Evolutionary conservation across 2,797 vertebrate genomes (phyloP), one percentile per base, ranked within the genome.

Genomic region (Sebastes ruberrimus): DNA sequence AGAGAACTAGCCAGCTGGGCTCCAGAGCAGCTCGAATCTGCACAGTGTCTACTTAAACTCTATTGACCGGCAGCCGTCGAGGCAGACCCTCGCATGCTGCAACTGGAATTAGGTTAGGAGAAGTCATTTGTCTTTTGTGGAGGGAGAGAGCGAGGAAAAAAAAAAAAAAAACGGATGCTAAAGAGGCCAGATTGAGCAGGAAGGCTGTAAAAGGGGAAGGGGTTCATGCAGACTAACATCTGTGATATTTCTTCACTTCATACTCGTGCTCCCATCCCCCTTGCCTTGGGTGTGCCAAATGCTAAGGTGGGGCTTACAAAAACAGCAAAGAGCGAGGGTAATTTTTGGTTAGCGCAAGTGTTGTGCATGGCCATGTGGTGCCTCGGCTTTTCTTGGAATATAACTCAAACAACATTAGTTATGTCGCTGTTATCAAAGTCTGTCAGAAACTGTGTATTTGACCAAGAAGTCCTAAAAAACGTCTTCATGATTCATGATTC

Each of bases 161-260:
- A 33, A 46, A 20, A 28, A 38, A 46, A 62, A 74, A 70, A 65
- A 74, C 4, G 1, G 53, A 71, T 73, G 77, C 87, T 86, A 88
- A 92, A 92, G 92, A 86, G 88, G 88, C 85, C 91, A 89, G 79
- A 82, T 78, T 93, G 67, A 93, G 87, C 90, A 92, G 90, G 92
- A 93, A 93, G 85, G 88, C 83, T 91, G 93, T 85, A 90, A 33
- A 46, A 93, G 90, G 92, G 90, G 90, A 94, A 94, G 90, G 76
- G 93, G 86, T 90, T 94, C 88, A 90, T 85, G 94, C 92, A 88
- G 75, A 81, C 91, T 53, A 94, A 92, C 93, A 95, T 94, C 94
- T 96, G 94, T 90, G 94, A 93, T 87, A 91, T 87, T 92, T 94
- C 88, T 93, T 91, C 80, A 90, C 84, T 86, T 82, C 78, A 74